phyloP scores from a whole-genome alignment of 1,140 invertebrate genomes.

The Parapsyche elsis region DNA sequence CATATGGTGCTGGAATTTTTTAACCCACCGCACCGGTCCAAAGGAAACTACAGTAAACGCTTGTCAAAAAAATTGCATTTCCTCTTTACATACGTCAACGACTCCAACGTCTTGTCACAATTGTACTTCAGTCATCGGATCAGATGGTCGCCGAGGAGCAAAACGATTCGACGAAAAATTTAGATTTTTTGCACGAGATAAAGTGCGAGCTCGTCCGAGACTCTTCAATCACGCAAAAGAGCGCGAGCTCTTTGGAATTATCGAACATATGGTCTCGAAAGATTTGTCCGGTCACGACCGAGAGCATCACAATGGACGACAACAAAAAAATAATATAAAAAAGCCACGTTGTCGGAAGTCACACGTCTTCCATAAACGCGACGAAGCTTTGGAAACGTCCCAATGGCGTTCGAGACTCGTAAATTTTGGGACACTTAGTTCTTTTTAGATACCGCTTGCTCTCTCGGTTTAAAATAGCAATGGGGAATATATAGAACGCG shows the following conservation, averaged over 20 bases:
- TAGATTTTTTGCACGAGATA: no score
- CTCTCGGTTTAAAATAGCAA: neutral
- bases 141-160: no score
- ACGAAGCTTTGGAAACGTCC: constrained; percentile 20
- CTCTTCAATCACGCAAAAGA: neutral
- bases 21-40: no score
- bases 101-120: no score
- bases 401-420: neutral
- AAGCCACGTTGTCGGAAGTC: neutral
- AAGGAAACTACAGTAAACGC: no score
- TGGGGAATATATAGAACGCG: neutral
- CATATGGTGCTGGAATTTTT: no score
- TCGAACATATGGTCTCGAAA: constrained; percentile 14
- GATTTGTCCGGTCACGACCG: neutral
- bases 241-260: neutral
- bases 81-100: no score
- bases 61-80: no score
- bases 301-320: neutral
- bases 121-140: no score
- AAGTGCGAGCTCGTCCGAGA: no score
- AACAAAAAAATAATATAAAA: neutral
- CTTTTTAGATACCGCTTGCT: neutral
- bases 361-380: neutral
- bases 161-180: no score
- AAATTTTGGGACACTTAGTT: neutral